Base-by-base conservation (phyloP, 23 tunicate genomes). In the Corella eumyota region DNA sequence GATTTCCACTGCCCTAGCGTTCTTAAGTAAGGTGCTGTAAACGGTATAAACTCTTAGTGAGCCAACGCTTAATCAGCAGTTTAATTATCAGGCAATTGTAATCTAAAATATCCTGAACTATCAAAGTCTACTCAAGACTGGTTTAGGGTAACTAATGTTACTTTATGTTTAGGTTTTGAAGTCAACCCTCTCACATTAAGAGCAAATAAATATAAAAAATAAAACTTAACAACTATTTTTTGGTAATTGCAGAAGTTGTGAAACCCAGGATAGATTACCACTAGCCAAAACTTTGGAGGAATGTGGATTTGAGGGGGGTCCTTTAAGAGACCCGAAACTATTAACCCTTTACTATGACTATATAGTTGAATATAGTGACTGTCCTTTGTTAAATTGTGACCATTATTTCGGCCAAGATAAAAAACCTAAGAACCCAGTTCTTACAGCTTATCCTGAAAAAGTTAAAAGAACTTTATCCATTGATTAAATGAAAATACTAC, bases 321-420 rank as follows among this genome's bases (percentile, higher is more conserved):
- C 83, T 19, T 32, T 56, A 13, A 70, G 72, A 29, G 53, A 56
- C 25, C 86, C 95, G 2, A 67, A 67, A 34, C 22, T 24, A 1
- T 75, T 68, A 7, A 65, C 65, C 11, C 62, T 86, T 11, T 86
- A 38, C 59, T 86, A 86, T 45, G 95, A 86, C 57, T 86, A 77
- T 55, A 70, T 66, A 7, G 79, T 86, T 23, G 80, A 86, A 34
- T 86, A 54, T 45, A 73, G 69, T 32, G 95, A 77, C 71, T 86
- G 95, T 65, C 85, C 86, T 1, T 65, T 86, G 0, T 86, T 86
- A 4, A 86, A 84, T 61, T 84, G 83, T 26, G 94, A 84, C 57
- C 74, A 55, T 48, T 84, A 84, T 58, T 84, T 84, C 47, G 92
- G 92, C 2, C 34, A 68, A 24, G 68, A 59, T 27, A 60, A 70